phyloP scores from a whole-genome alignment of 2,797 vertebrate genomes.

The Notamacropus eugenii region DNA sequence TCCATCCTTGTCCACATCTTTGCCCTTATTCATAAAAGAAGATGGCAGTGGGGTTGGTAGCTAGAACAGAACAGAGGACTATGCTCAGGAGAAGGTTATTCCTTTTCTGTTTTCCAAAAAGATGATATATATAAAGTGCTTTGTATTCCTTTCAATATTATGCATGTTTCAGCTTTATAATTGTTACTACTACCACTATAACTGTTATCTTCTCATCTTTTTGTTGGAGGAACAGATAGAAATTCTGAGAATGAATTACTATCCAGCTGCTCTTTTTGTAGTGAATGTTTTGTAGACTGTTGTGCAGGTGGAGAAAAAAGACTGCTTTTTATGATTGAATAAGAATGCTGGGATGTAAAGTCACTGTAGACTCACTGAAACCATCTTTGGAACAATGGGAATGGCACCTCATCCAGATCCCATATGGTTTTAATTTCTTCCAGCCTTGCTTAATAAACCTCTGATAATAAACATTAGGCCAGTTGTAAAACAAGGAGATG shows the following conservation, averaged over 20 bases:
- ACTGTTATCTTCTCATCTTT: not conserved
- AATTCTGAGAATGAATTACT: not conserved
- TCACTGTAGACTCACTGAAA: not conserved
- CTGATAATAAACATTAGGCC: not conserved
- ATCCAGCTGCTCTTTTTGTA: not conserved
- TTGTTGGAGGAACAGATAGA: not conserved
- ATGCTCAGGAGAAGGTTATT: not conserved
- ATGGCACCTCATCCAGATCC: not conserved
- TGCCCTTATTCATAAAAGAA: not conserved
- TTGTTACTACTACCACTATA: not conserved
- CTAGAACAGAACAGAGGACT: not conserved
- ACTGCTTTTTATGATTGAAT: not conserved
- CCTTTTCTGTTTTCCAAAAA: not conserved
- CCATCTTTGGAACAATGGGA: not conserved
- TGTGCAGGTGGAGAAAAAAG: not conserved
- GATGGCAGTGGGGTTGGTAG: not conserved
- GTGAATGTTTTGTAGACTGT: not conserved
- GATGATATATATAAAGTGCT: not conserved
- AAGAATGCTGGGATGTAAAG: not conserved
- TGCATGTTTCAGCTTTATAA: not conserved
- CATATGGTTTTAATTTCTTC: not conserved
- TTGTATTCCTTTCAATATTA: not conserved
- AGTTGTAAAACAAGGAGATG: not conserved
- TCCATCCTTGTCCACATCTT: not conserved
- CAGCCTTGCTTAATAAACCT: not conserved